Percentiles rank a stretch among this genome's conserved stretches.
phyloP scores from a whole-genome alignment of 2,888 invertebrate genomes.

The Thymelicus sylvestris region DNA sequence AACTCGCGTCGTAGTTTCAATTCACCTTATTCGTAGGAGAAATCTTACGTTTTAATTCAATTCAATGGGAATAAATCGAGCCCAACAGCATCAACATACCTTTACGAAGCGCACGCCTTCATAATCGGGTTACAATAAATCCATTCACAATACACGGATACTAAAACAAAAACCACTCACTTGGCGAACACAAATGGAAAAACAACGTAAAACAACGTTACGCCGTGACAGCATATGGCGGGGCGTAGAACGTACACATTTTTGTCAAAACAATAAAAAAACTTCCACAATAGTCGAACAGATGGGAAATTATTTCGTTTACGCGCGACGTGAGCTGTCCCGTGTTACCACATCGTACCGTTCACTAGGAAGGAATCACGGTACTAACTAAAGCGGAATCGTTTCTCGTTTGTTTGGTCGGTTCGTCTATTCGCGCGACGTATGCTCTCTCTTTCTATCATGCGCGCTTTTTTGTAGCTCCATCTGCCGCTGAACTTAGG shows the following conservation, averaged over 20 bases:
- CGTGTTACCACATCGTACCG: slow-evolving; percentile 45
- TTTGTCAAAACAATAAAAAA: slow-evolving; percentile 65
- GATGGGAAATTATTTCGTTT: slow-evolving; percentile 80
- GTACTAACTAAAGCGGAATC: slow-evolving; percentile 66
- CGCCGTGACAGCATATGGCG: slow-evolving; percentile 49
- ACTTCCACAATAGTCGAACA: slow-evolving; percentile 81
- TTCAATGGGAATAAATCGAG: slow-evolving; percentile 19
- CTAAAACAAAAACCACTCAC: slow-evolving; percentile 76
- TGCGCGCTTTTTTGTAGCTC: slow-evolving; percentile 48
- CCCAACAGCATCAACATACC: slow-evolving; percentile 45
- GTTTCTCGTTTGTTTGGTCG: slow-evolving; percentile 58
- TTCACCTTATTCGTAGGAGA: slow-evolving; percentile 44
- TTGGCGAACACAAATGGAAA: slow-evolving; percentile 68
- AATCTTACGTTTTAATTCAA: slow-evolving; percentile 41
- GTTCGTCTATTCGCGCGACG: slow-evolving; percentile 44
- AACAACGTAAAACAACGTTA: slow-evolving; percentile 45
- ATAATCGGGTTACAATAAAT: slow-evolving; percentile 76
- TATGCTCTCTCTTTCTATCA: slow-evolving; percentile 70
- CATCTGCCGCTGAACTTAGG: slow-evolving; percentile 54
- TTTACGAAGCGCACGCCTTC: slow-evolving; percentile 67
- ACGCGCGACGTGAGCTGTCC: slow-evolving; percentile 63
- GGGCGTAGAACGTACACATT: slow-evolving; percentile 63
- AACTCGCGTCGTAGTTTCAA: slow-evolving; percentile 43
- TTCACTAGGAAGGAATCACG: slow-evolving; percentile 64
- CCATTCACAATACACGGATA: slow-evolving; percentile 75